Conservation (phyloP, 2,888 invertebrate genomes). For the Drosophila dives region DNA sequence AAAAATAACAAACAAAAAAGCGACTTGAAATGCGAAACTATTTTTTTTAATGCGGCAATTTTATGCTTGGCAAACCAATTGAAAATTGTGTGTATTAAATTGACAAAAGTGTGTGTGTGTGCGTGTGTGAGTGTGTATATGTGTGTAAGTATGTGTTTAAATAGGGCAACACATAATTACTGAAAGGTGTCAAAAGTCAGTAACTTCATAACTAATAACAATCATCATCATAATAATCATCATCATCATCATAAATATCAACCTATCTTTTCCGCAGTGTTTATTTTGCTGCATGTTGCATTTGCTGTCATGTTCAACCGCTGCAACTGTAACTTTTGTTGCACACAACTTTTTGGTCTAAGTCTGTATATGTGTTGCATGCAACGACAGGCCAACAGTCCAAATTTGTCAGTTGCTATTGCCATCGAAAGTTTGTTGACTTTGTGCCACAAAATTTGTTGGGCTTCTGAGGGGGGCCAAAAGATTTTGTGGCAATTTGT, state of each 20-base stretch:
- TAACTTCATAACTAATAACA: not conserved
- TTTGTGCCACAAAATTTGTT: conserved; percentile 26
- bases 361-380: not conserved
- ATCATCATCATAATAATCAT: not conserved
- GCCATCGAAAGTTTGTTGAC: conserved; percentile 13
- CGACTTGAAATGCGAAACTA: conserved; percentile 26
- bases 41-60: conserved; percentile 43
- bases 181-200: conserved; percentile 34
- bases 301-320: conserved; percentile 15
- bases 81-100: conserved; percentile 33
- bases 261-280: not conserved
- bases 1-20: conserved; percentile 19
- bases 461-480: conserved; percentile 22
- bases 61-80: conserved; percentile 31
- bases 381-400: not conserved
- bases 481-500: conserved; percentile 26
- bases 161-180: conserved; percentile 7
- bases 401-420: conserved; percentile 20
- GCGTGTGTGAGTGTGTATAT: not conserved
- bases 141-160: not conserved
- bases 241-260: not conserved
- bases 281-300: conserved; percentile 1
- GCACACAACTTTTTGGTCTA: conserved; percentile 9
- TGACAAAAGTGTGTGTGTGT: not conserved
- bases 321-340: conserved; percentile 35